Percentiles rank a stretch among this genome's conserved stretches.
Conservation (phyloP, 1,140 invertebrate species). For the Meloidogyne floridensis region DNA sequence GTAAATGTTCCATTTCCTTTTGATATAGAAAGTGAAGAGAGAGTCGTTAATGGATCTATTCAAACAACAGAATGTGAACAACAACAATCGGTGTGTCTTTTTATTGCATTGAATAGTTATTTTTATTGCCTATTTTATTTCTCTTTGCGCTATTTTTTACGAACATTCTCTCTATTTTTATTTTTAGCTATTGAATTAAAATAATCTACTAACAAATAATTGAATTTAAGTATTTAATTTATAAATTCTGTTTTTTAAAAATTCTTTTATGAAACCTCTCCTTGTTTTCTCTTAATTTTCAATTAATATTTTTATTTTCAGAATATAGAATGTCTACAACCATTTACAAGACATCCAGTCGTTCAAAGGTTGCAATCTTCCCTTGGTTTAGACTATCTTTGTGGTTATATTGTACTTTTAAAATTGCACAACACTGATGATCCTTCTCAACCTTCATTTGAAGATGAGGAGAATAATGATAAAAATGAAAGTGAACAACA, state of each 20-base stretch:
- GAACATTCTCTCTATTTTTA: neutral
- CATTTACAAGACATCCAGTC: slow-evolving; percentile 57
- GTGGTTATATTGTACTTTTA: slow-evolving; percentile 60
- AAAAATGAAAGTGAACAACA: neutral
- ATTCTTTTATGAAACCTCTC: neutral
- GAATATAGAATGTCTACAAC: neutral
- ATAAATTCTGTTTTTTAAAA: no score
- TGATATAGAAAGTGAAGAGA: slow-evolving; percentile 36
- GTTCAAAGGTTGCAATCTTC: slow-evolving; percentile 43
- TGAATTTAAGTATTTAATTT: no score
- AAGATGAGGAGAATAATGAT: slow-evolving; percentile 4
- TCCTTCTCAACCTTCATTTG: neutral
- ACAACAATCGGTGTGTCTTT: neutral
- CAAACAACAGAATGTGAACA: slow-evolving; percentile 5
- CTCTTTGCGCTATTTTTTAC: neutral
- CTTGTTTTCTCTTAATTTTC: no score
- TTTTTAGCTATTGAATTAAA: no score
- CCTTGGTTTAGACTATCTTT: slow-evolving; percentile 49
- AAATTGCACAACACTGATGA: slow-evolving; percentile 37
- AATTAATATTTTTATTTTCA: neutral
- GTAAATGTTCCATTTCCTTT: slow-evolving; percentile 64
- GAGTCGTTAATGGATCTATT: slow-evolving; percentile 12
- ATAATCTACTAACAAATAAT: no score
- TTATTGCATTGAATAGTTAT: neutral
- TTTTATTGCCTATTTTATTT: neutral